Percentiles rank a stretch among this genome's conserved stretches.
Conservation (phyloP, 2,888 invertebrate species). For the Dendrolimus pini region DNA sequence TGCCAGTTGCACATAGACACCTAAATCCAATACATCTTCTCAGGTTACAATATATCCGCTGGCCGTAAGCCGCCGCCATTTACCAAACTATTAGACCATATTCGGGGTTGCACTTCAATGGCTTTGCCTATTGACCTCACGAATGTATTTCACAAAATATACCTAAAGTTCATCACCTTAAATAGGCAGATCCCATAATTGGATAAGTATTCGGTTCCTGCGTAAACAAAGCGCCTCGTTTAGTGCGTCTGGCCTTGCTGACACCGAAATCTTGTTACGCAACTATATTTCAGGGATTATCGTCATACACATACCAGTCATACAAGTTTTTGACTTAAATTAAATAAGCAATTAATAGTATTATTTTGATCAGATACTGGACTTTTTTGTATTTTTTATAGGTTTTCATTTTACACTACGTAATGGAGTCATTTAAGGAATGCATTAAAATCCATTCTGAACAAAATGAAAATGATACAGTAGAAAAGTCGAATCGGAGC, state of each 20-base stretch:
- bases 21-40: conserved; percentile 53
- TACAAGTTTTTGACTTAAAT: no score
- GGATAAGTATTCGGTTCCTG: conserved; percentile 48
- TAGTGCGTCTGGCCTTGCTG: not conserved
- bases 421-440: no score
- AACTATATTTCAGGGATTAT: not conserved
- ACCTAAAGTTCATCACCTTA: conserved; percentile 67
- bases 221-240: conserved; percentile 23
- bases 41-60: conserved; percentile 61
- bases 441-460: no score
- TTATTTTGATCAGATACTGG: no score
- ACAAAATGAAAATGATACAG: no score
- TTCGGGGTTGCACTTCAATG: conserved; percentile 67
- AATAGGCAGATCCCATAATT: conserved; percentile 57
- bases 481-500: no score
- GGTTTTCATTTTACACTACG: no score
- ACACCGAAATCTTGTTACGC: not conserved
- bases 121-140: conserved; percentile 66
- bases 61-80: conserved; percentile 52
- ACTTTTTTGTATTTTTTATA: no score
- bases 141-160: conserved; percentile 58
- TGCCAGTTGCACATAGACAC: conserved; percentile 42
- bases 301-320: not conserved
- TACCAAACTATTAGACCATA: conserved; percentile 61
- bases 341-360: no score